Evolutionary conservation across 2,888 invertebrate species (phyloP).

Genomic region (Incurvaria masculella): DNA sequence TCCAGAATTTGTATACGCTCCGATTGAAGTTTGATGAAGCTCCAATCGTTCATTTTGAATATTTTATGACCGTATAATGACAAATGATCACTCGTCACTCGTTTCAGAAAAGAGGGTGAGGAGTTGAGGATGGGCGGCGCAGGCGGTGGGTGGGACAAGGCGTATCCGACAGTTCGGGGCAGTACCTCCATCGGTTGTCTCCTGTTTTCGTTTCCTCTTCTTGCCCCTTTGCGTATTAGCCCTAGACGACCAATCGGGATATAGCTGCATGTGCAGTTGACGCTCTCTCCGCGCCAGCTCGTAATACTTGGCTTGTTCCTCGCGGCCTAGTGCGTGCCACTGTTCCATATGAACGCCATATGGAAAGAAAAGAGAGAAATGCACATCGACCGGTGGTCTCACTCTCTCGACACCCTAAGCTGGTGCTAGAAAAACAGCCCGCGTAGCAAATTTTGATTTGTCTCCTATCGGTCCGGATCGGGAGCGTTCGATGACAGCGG

Average conservation of each 20-base stretch:
- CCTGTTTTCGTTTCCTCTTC: conserved; percentile 99
- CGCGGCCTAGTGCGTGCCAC: conserved; percentile 99
- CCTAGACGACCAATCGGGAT: conserved; percentile 99
- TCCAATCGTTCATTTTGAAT: no score
- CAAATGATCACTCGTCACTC: no score
- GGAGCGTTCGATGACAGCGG: background rate
- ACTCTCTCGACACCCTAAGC: conserved; percentile 40
- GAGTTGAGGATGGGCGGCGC: background rate
- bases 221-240: conserved; percentile 99
- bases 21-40: no score
- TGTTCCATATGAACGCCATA: conserved; percentile 56
- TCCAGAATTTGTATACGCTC: no score
- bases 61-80: no score
- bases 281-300: conserved; percentile 98
- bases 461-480: conserved; percentile 18
- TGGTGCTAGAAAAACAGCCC: conserved; percentile 71
- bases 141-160: background rate
- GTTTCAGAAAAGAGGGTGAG: no score
- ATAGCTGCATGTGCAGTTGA: conserved; percentile 98
- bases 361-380: conserved; percentile 55
- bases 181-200: conserved; percentile 95
- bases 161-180: background rate
- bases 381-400: conserved; percentile 45
- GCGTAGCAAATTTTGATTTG: conserved; percentile 52
- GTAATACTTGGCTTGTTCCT: conserved; percentile 99